Base-by-base conservation (phyloP, 2,797 vertebrate genomes). In the Varecia variegata region DNA sequence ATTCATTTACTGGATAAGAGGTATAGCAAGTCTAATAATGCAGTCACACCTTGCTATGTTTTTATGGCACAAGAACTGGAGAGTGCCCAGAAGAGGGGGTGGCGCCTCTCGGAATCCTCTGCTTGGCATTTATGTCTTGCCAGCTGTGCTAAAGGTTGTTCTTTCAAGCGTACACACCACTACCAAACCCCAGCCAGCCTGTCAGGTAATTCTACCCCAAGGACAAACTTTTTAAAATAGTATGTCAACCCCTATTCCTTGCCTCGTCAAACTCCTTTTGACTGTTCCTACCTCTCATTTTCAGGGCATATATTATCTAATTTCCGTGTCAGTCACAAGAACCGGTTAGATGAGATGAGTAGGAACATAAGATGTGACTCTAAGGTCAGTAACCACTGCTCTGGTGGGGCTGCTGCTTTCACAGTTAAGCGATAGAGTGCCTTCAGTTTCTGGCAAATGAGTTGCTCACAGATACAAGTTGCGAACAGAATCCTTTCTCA, bases 161-260 rank as follows among this genome's bases (percentile, higher is more conserved):
- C 94, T 94, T 96, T 92, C 52, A 92, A 90, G 43, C 10, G 77
- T 40, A 52, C 81, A 92, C 83, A 79, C 62, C 80, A 68, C 91
- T 40, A 67, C 80, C 47, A 88, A 71, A 79, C 92, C 32, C 94
- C 62, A 95, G 77, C 84, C 86, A 81, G 74, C 74, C 45, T 73
- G 83, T 94, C 95, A 95, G 76, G 95, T 96, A 96, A 97, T 84
- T 93, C 96, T 96, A 96, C 89, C 93, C 96, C 95, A 97, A 97
- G 97, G 96, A 96, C 96, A 94, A 93, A 82, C 40, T 96, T 90
- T 97, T 90, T 84, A 88, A 97, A 96, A 94, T 79, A 95, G 30
- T 58, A 50, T 50, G 68, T 77, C 95, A 95, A 87, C 56, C 79
- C 62, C 85, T 96, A 43, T 88, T 94, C 67, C 89, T 94, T 88